phyloP scores from a whole-genome alignment of 2,888 invertebrate genomes.

The Andrena camellia region DNA sequence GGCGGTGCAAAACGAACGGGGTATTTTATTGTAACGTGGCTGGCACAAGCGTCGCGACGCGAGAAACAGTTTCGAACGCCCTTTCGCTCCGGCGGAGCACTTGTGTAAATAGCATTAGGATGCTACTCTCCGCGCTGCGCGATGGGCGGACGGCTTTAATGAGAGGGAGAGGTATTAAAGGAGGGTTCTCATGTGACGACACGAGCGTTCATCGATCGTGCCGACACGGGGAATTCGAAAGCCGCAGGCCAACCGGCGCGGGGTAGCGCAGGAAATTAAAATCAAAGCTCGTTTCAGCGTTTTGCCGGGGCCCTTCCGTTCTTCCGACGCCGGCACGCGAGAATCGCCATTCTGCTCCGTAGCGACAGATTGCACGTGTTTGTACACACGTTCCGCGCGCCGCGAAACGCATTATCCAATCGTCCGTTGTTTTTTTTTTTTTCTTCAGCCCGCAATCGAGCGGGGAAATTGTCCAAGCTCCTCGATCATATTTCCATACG shows the following conservation, averaged over 20 bases:
- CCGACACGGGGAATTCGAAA: slow-evolving; percentile 68
- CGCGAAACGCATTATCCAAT: slow-evolving; percentile 26
- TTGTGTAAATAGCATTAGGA: slow-evolving; percentile 76
- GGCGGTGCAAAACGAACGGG: not conserved
- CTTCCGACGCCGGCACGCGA: not conserved
- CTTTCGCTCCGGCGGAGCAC: slow-evolving; percentile 65
- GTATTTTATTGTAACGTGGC: slow-evolving; percentile 40
- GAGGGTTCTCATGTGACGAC: slow-evolving; percentile 70
- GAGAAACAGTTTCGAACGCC: slow-evolving; percentile 53
- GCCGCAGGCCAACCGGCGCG: slow-evolving; percentile 41
- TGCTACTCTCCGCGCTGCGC: slow-evolving; percentile 66
- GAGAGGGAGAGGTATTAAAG: slow-evolving; percentile 70
- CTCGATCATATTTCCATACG: slow-evolving; percentile 22
- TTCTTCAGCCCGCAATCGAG: slow-evolving; percentile 11
- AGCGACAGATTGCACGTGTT: slow-evolving; percentile 4
- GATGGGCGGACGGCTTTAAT: slow-evolving; percentile 71
- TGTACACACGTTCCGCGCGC: not conserved
- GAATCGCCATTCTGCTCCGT: slow-evolving; percentile 3
- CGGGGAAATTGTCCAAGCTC: slow-evolving; percentile 23
- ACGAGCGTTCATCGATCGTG: slow-evolving; percentile 72
- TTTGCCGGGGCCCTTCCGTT: not conserved
- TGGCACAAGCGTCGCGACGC: slow-evolving; percentile 12
- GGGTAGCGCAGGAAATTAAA: slow-evolving; percentile 62
- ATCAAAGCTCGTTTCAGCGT: slow-evolving; percentile 57
- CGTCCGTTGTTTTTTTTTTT: not conserved